Base-by-base conservation (phyloP, 2,888 invertebrate genomes). In the Aricia artaxerxes region DNA sequence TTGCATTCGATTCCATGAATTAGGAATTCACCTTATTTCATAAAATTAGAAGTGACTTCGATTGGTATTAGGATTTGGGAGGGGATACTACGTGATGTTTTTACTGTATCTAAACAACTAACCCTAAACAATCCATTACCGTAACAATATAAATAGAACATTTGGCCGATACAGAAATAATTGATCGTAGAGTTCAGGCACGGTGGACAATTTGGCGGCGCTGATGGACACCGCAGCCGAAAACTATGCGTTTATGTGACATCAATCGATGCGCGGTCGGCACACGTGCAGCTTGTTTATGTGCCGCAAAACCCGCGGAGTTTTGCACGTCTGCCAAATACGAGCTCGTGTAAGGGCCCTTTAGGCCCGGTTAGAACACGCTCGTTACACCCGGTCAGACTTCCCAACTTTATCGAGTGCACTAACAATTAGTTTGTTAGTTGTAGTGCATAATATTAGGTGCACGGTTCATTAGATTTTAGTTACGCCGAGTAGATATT, bases 281-380 rank as follows among this genome's bases (percentile, higher is more conserved):
- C 89, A 87, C 91, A 91, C 90, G 89, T 89, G 91, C 89, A 91
- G 88, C 88, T 93, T 92, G 93, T 94, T 94, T 93, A 94, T 94
- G 93, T 86, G 85, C 92, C 92, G 85, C 93, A 92, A 91, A 91
- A 91, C 90, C 94, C 93, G 85, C 92, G 85, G 88, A 88, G 89
- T 92, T 90, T 90, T 91, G 92, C 88, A 88, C 88, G 88, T 89
- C 88, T 92, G 92, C 93, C 93, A 94, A 93, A 75, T 75, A 64
- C 49, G 60, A 35, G 61, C 73, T 31, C 87, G 86, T 86, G 88
- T 88, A 88, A 90, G 89, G 88, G 88, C 89, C 89, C 91, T 92
- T 92, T 91, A 91, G 90, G 90, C 87, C 82, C 87, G 85, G 93
- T 90, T 93, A 91, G 89, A 69, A 73, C 24, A 24, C n/a, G 73